Conservation (phyloP, 2,797 vertebrate genomes). For the Gephyroberyx darwinii region DNA sequence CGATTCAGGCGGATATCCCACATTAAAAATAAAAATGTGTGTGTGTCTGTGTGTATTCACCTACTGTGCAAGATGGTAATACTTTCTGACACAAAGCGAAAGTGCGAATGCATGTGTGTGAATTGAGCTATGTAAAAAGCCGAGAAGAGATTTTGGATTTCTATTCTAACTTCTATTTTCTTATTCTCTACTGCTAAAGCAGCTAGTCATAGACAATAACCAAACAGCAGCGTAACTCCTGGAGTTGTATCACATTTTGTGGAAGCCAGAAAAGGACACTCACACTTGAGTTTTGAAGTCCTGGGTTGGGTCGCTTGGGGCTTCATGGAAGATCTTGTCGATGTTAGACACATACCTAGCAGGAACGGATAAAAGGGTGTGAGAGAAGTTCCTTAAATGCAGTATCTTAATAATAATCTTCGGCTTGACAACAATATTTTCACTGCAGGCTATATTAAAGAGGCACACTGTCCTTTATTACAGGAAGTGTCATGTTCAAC, state of each 20-base stretch:
- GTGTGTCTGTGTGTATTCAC: constrained; percentile 10
- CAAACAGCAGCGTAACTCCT: neutral
- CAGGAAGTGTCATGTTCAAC: neutral
- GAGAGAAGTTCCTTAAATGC: constrained; percentile 16
- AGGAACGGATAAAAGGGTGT: neutral
- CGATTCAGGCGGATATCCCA: neutral
- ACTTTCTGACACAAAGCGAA: constrained; percentile 7
- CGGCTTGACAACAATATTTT: neutral
- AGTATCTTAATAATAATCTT: neutral
- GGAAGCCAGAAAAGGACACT: constrained; percentile 48
- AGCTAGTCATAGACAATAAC: neutral
- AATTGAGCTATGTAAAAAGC: neutral
- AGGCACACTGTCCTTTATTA: neutral
- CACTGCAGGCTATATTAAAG: neutral
- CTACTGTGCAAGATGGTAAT: neutral
- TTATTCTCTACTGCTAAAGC: neutral
- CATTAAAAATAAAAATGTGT: constrained; percentile 15
- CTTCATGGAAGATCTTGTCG: constrained; percentile 93
- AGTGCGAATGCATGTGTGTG: constrained; percentile 7
- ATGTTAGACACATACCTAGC: constrained; percentile 95
- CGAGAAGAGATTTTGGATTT: neutral
- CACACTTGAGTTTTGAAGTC: constrained; percentile 99
- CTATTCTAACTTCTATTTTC: constrained; percentile 5
- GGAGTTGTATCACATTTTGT: no score
- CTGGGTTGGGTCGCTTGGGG: constrained; percentile 93